Conservation (phyloP, 2,113 vertebrate species). For the Probosciger aterrimus region DNA sequence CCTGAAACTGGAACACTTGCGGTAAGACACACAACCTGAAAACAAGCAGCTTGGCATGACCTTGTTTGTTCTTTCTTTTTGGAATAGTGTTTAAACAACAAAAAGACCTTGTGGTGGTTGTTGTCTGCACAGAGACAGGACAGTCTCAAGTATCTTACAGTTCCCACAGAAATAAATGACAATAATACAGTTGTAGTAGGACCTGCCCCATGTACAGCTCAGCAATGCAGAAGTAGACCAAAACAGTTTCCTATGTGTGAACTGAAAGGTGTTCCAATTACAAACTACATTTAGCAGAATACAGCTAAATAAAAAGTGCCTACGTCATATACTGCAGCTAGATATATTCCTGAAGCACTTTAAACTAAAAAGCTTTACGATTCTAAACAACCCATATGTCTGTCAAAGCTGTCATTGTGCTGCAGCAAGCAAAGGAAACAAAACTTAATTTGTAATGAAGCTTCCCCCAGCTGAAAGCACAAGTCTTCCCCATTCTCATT, state of each 20-base stretch:
- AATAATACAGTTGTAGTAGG: accelerated
- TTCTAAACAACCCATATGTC: constrained; percentile 70
- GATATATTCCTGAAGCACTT: constrained; percentile 56
- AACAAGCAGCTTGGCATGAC: not conserved
- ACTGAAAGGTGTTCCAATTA: constrained; percentile 8
- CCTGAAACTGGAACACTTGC: not conserved
- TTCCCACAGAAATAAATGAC: not conserved
- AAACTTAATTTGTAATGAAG: constrained; percentile 69
- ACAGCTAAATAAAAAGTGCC: constrained; percentile 59
- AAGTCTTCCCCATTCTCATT: constrained; percentile 25
- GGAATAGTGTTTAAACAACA: not conserved
- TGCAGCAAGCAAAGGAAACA: constrained; percentile 62
- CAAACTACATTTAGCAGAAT: constrained; percentile 48
- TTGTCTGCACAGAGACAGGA: not conserved
- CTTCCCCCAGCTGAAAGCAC: constrained; percentile 49
- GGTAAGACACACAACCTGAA: not conserved
- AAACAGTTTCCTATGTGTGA: not conserved
- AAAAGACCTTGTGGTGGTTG: not conserved
- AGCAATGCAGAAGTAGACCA: not conserved
- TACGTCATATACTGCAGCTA: constrained; percentile 40
- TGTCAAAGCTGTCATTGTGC: constrained; percentile 68
- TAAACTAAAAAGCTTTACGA: constrained; percentile 55
- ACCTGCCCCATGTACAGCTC: not conserved
- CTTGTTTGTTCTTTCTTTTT: not conserved
- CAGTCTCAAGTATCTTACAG: not conserved